Percentiles rank a stretch among this genome's conserved stretches.
Evolutionary conservation across 2,797 vertebrate genomes (phyloP).

Genomic region (Protonibea diacanthus): DNA sequence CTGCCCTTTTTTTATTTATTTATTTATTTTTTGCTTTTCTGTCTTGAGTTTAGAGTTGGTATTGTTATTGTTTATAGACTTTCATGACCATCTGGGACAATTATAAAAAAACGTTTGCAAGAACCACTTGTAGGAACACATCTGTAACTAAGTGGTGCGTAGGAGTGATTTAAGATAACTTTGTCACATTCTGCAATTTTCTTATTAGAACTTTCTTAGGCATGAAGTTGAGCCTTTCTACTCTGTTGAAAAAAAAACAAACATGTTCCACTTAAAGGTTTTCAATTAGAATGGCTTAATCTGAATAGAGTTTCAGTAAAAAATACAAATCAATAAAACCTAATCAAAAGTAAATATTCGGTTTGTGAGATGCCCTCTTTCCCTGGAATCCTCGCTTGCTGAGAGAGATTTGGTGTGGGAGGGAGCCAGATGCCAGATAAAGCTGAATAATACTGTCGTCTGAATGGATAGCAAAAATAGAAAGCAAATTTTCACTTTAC

Average conservation of each 20-base stretch:
- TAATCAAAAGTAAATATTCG: too few relatives aligned
- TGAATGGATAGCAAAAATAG: too few relatives aligned
- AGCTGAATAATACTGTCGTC: too few relatives aligned
- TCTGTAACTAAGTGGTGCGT: background rate
- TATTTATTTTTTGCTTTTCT: background rate
- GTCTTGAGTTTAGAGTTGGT: background rate
- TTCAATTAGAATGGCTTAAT: background rate
- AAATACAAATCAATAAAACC: too few relatives aligned
- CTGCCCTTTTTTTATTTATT: background rate
- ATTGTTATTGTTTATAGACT: slow-evolving; percentile 21
- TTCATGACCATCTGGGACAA: background rate
- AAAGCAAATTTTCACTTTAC: too few relatives aligned
- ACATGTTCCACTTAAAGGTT: background rate
- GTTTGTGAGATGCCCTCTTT: too few relatives aligned
- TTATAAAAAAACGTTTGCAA: background rate
- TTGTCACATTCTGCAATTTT: background rate
- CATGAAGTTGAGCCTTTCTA: background rate
- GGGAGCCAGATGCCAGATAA: too few relatives aligned
- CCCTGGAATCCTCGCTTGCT: too few relatives aligned
- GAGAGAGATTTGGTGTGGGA: too few relatives aligned
- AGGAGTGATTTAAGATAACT: background rate
- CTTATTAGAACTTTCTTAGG: background rate
- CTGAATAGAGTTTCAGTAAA: too few relatives aligned
- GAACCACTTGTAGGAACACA: background rate
- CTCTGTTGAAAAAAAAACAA: background rate